Percentiles rank a stretch among this genome's conserved stretches.
These are phyloP conservation scores for Staurois parvus DNA, from an alignment of 2,797 vertebrate genomes.

Conservation along the genomic window DNA sequence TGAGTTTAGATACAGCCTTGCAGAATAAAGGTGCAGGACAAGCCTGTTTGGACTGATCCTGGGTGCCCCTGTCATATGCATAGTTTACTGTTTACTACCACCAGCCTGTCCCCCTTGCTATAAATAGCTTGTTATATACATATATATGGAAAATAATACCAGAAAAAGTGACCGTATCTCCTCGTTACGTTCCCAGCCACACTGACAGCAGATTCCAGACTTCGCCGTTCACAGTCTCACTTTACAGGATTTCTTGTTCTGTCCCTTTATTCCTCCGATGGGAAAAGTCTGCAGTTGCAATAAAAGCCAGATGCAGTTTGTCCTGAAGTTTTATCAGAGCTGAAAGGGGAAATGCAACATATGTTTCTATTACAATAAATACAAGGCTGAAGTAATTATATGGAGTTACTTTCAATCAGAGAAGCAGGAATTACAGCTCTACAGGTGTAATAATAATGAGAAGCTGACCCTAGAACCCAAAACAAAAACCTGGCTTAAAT, in stretches of 20 bases:
- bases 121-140: no score
- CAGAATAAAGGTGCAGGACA: no score
- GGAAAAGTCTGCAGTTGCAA: conserved; percentile 59
- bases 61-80: no score
- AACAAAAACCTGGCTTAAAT: not conserved
- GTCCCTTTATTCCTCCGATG: conserved; percentile 56
- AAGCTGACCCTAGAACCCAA: no score
- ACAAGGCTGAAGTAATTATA: conserved; percentile 10
- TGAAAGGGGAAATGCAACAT: not conserved
- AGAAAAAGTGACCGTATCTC: conserved; percentile 65
- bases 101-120: no score
- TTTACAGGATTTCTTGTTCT: conserved; percentile 12
- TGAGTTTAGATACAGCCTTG: no score
- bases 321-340: conserved; percentile 21
- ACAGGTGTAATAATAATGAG: not conserved
- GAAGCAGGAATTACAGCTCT: not conserved
- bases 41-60: no score
- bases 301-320: not conserved
- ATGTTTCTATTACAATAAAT: conserved; percentile 28
- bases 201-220: not conserved
- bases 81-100: no score
- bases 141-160: conserved; percentile 64
- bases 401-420: not conserved
- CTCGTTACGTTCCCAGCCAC: conserved; percentile 39
- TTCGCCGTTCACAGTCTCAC: conserved; percentile 52